Base-by-base conservation (phyloP, 2,888 invertebrate species). In the Orthosia incerta region DNA sequence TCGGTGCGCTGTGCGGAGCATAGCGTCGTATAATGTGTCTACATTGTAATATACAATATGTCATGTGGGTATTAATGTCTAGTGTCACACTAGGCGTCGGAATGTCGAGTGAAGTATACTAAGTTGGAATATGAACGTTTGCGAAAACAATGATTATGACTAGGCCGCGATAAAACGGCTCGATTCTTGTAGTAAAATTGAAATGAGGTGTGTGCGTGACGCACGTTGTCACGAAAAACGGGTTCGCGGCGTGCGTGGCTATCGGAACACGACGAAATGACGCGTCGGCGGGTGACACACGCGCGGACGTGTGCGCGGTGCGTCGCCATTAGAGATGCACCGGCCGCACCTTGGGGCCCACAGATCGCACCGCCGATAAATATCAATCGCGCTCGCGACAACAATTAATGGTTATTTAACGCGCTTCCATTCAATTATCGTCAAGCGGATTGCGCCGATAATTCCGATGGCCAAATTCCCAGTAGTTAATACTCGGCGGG, bases 341-440 rank as follows among this genome's bases (percentile, higher is more conserved):
- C 79, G 81, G 80, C 69, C 83, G 70, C 79, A 79, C 78, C 84
- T 86, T 83, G 87, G 87, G 88, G 79, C 88, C 77, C 74, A 75
- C 84, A 86, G 83, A 85, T 89, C 88, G 83, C 86, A 82, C 86
- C 86, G 83, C 85, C 69, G 91, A 93, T 94, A 92, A 92, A 93
- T 93, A 93, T 91, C 92, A 91, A 91, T 92, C 89, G 89, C 87
- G 84, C 88, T 91, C 90, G 89, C 90, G 91, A 93, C 94, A 92
- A 90, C 92, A 91, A 93, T 94, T 93, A 95, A 95, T 95, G 92
- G 91, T 92, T 92, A 94, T 95, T 95, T 94, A 95, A 94, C 92
- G 93, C 92, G 89, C 87, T 91, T 90, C 91, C 92, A 93, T 94
- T 94, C 94, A 94, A 95, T 95, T 94, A 94, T 93, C 90, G 91